These are phyloP conservation scores for Drosophila tripunctata DNA, from an alignment of 2,888 invertebrate genomes.

Conservation along the genomic window DNA sequence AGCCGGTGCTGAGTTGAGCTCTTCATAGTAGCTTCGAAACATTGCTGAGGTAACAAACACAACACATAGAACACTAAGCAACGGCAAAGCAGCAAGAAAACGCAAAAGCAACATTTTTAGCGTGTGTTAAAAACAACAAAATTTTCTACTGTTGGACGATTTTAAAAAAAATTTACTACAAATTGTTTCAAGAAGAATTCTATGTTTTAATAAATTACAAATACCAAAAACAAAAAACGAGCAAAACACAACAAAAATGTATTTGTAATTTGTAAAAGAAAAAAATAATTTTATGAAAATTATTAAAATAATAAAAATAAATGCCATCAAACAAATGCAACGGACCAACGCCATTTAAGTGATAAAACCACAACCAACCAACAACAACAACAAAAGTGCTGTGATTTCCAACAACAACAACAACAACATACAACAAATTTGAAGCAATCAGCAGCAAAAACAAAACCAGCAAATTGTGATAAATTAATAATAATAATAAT, in stretches of 20 bases:
- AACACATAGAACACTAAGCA: conserved; percentile 51
- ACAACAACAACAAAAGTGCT: conserved; percentile 75
- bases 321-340: conserved; percentile 80
- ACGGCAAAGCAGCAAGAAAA: conserved; percentile 61
- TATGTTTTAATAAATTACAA: conserved; percentile 45
- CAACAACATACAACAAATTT: conserved; percentile 49
- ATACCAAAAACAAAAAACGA: conserved; percentile 19
- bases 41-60: conserved; percentile 68
- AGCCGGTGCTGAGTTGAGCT: conserved; percentile 39
- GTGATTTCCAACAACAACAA: conserved; percentile 77
- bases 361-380: conserved; percentile 66
- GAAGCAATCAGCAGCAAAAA: conserved; percentile 67
- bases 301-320: conserved; percentile 51
- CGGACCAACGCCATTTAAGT: conserved; percentile 82
- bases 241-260: conserved; percentile 52
- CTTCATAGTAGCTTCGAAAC: conserved; percentile 76
- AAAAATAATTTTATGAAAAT: conserved; percentile 60
- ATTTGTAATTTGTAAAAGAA: conserved; percentile 49
- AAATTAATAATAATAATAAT: conserved; percentile 31
- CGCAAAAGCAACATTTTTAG: conserved; percentile 47
- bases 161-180: conserved; percentile 31
- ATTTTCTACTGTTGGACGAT: conserved; percentile 64
- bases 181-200: conserved; percentile 74
- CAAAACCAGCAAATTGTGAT: conserved; percentile 22
- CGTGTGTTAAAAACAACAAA: conserved; percentile 60